Evolutionary conservation across 2,797 vertebrate genomes (phyloP).

Genomic region (Acanthurus tractus): DNA sequence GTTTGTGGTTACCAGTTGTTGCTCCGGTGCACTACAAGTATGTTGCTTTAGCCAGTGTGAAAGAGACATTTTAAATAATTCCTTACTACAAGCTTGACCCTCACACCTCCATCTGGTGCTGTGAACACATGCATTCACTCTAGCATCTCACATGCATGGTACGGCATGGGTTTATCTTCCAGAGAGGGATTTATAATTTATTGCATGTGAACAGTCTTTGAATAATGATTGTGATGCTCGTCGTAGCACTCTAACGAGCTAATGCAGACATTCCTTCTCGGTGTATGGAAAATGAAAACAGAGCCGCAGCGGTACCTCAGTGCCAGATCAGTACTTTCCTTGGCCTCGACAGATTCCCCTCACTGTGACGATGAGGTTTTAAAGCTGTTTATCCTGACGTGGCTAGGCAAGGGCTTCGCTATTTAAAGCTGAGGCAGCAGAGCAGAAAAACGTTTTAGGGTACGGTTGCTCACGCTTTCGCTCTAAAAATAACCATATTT

Average conservation of each 20-base stretch:
- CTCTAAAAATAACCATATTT: slow-evolving; percentile 81
- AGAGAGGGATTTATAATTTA: slow-evolving; percentile 19
- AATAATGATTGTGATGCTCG: slow-evolving; percentile 36
- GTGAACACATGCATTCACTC: slow-evolving; percentile 2
- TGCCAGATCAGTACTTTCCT: slow-evolving; percentile 70
- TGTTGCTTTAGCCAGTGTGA: slow-evolving; percentile 44
- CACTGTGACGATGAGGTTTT: slow-evolving; percentile 59
- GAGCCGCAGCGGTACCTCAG: slow-evolving; percentile 60
- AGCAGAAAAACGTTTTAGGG: slow-evolving; percentile 74
- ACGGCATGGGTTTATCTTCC: slow-evolving; percentile 8
- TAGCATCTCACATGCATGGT: neutral
- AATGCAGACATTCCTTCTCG: slow-evolving; percentile 63
- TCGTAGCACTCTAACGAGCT: slow-evolving; percentile 66
- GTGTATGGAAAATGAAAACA: slow-evolving; percentile 79
- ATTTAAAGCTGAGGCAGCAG: slow-evolving; percentile 78
- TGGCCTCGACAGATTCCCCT: slow-evolving; percentile 51
- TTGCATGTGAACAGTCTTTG: slow-evolving; percentile 40
- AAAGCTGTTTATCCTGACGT: slow-evolving; percentile 58
- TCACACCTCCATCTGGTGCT: slow-evolving; percentile 9
- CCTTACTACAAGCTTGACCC: neutral
- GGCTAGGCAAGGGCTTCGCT: slow-evolving; percentile 59
- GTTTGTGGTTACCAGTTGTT: slow-evolving; percentile 47
- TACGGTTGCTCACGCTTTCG: slow-evolving; percentile 72
- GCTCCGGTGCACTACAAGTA: slow-evolving; percentile 19
- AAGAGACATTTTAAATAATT: slow-evolving; percentile 41